phyloP scores from a whole-genome alignment of 2,797 vertebrate species.

The Orestias chungarensis region DNA sequence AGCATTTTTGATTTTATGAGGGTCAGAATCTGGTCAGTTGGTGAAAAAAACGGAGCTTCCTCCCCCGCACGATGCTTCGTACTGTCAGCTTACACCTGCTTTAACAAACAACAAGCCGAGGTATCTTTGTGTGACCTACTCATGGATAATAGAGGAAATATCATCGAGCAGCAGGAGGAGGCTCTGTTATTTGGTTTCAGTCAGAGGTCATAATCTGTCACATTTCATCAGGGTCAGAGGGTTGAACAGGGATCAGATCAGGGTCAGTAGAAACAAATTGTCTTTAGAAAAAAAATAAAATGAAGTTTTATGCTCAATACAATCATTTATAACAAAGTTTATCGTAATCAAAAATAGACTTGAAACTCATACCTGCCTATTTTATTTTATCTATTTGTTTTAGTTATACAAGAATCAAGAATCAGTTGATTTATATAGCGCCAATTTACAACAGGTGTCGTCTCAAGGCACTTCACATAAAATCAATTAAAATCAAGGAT shows the following conservation, averaged over 20 bases:
- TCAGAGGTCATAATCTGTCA: slow-evolving; percentile 5
- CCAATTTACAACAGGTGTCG: too few relatives aligned
- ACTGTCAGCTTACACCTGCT: background rate
- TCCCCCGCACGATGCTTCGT: background rate
- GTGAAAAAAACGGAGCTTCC: background rate
- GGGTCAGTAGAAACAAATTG: background rate
- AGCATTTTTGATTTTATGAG: too few relatives aligned
- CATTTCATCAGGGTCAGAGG: slow-evolving; percentile 1
- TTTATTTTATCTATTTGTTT: too few relatives aligned
- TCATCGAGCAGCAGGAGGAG: slow-evolving; percentile 1
- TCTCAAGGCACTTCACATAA: too few relatives aligned
- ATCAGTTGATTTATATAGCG: too few relatives aligned
- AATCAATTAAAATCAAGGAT: too few relatives aligned
- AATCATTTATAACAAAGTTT: background rate
- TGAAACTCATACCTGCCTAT: too few relatives aligned
- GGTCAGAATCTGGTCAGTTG: background rate
- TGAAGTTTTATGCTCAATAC: background rate
- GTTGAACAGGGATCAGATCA: background rate
- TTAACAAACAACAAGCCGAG: background rate
- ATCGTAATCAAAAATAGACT: too few relatives aligned
- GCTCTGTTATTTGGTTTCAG: slow-evolving; percentile 2
- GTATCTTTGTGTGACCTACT: background rate
- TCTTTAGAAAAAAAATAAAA: too few relatives aligned
- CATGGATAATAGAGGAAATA: slow-evolving; percentile 3
- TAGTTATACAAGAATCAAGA: too few relatives aligned